Percentiles rank a stretch among this genome's conserved stretches.
Conservation (phyloP, 30 jellyfish, hydroid and myxozoan genomes). For the Chrysaora quinquecirrha region DNA sequence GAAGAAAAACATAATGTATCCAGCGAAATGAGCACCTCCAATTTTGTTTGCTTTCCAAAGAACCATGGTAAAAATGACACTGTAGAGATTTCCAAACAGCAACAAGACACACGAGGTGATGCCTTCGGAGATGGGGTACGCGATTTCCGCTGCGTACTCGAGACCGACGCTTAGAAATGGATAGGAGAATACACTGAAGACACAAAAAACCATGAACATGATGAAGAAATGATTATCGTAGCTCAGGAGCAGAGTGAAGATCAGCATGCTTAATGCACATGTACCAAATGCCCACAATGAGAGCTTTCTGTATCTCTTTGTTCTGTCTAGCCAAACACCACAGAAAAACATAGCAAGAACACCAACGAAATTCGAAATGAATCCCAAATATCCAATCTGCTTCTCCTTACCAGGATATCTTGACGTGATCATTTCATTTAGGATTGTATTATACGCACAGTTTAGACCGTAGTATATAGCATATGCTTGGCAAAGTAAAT, state of each 20-base stretch:
- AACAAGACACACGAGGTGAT: conserved; percentile 56
- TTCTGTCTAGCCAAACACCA: conserved; percentile 64
- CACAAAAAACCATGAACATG: conserved; percentile 30
- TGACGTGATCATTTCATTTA: conserved; percentile 40
- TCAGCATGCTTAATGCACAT: conserved; percentile 18
- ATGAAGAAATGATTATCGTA: conserved; percentile 30
- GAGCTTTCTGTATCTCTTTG: conserved; percentile 25
- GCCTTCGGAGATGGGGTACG: conserved; percentile 80
- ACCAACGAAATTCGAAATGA: conserved; percentile 40
- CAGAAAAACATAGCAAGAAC: conserved; percentile 58
- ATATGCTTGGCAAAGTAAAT: conserved; percentile 57
- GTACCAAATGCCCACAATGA: conserved; percentile 20
- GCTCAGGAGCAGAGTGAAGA: conserved; percentile 39
- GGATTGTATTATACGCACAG: conserved; percentile 51
- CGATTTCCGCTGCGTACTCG: conserved; percentile 80
- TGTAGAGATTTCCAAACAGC: conserved; percentile 57
- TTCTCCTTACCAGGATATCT: conserved; percentile 45
- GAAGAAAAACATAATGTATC: conserved; percentile 42
- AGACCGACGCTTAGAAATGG: conserved; percentile 72
- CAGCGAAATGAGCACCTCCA: conserved; percentile 67
- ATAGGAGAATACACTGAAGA: conserved; percentile 67
- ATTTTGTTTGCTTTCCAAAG: conserved; percentile 37
- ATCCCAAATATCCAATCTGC: conserved; percentile 72
- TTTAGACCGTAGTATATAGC: conserved; percentile 57
- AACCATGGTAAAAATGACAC: conserved; percentile 34